Evolutionary conservation across 2,888 invertebrate species (phyloP).

Genomic region (Lottia gigantea): DNA sequence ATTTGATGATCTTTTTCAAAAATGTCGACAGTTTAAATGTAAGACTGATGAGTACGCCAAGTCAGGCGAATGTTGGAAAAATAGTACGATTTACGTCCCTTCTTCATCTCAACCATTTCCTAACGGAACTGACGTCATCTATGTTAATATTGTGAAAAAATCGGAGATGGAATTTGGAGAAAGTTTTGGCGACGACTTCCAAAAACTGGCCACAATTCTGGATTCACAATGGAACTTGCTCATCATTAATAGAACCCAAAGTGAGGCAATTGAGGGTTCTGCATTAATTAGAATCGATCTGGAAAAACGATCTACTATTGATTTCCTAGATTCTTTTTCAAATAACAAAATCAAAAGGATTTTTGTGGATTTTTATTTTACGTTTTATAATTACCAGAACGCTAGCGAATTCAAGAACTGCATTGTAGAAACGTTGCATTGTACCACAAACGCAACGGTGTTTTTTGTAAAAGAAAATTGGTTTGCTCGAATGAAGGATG

Average conservation of each 20-base stretch:
- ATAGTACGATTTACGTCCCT: background rate
- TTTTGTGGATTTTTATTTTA: background rate
- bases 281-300: too few relatives aligned
- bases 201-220: background rate
- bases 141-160: background rate
- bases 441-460: background rate
- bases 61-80: background rate
- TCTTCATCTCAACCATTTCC: background rate
- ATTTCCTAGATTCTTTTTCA: background rate
- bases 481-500: background rate
- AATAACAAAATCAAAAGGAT: background rate
- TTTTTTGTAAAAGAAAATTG: background rate
- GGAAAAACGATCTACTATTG: too few relatives aligned
- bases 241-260: background rate
- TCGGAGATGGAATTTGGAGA: background rate
- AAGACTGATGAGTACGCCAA: background rate
- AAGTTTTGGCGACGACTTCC: background rate
- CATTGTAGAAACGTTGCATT: background rate
- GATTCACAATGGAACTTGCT: background rate
- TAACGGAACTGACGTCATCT: background rate
- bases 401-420: background rate
- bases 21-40: background rate
- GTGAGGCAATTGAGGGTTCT: background rate
- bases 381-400: background rate
- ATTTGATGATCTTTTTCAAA: background rate